Conservation (phyloP, 2,797 vertebrate species). For the Netta rufina region DNA sequence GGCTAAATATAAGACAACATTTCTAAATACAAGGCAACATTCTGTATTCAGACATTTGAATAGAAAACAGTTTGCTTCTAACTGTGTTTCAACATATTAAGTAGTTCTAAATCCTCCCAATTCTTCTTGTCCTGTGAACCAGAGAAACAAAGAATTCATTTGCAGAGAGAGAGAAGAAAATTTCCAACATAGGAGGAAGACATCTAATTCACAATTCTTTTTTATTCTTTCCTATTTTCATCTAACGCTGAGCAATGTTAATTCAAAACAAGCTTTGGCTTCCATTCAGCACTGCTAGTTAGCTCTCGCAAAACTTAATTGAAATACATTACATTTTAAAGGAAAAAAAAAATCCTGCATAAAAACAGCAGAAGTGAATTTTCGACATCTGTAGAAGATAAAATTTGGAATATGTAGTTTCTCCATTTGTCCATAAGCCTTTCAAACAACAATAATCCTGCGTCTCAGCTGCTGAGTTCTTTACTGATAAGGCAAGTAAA, state of each 20-base stretch:
- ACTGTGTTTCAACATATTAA: neutral
- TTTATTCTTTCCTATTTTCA: slow-evolving; percentile 6
- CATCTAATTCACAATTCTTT: neutral
- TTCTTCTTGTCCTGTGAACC: neutral
- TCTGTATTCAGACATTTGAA: neutral
- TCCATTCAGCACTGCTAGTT: neutral
- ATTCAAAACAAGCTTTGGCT: slow-evolving; percentile 11
- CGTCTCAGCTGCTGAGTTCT: slow-evolving; percentile 66
- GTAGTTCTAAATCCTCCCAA: neutral
- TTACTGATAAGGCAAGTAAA: slow-evolving; percentile 75
- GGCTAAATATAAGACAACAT: neutral
- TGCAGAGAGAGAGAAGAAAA: neutral
- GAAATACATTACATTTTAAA: slow-evolving; percentile 10
- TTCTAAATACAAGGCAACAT: neutral
- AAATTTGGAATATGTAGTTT: slow-evolving; percentile 16
- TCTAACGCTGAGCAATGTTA: neutral
- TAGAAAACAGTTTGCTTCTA: neutral
- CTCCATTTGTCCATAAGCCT: slow-evolving; percentile 41
- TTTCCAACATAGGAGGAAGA: neutral
- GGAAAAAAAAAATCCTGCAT: neutral
- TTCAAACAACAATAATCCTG: slow-evolving; percentile 66
- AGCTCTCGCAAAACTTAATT: slow-evolving; percentile 11
- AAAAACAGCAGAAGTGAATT: slow-evolving; percentile 21
- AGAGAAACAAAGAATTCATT: neutral
- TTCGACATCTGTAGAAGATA: slow-evolving; percentile 25